Base-by-base conservation (phyloP, 23 tunicate genomes). In the Phallusia fumigata region DNA sequence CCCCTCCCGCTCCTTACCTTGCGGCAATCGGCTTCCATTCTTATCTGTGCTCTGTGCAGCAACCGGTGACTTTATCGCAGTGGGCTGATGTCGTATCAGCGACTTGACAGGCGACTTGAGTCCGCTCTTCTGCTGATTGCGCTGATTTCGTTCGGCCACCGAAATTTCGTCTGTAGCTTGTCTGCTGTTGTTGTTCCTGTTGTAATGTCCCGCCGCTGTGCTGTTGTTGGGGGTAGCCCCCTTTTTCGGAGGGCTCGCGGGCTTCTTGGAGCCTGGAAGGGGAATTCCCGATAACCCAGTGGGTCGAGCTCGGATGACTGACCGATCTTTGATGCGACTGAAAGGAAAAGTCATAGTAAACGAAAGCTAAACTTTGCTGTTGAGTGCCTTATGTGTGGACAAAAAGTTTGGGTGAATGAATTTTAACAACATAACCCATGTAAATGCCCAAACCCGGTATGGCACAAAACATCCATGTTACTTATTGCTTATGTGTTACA, bases 211-310 rank as follows among this genome's bases (percentile, higher is more conserved):
- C 50, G 53, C 52, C 11, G 77, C 3, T 12, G 52, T 26, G 30
- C 65, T 82, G 31, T 3, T 18, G 32, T 75, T 32, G 5, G 21
- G 26, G n/a, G 73, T 2, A 10, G 34, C 36, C 18, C 65, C 65
- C 36, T 79, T 79, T 19, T 33, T 6, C 8, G 13, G 74, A 80
- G 22, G 36, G 31, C 33, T 74, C 2, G 83, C 73, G 3, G 88
- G 82, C 73, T 92, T 92, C 80, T 92, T 92, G 44, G 79, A 24
- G 0, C 91, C 91, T 13, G 97, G 97, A 30, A 79, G 75, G 34
- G 97, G 97, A 35, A 92, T 92, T 11, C 97, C 97, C 24, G 97
- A 81, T 19, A 79, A 79, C 19, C 47, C 85, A 47, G 32, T 36
- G 35, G 89, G 91, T 12, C 91, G 82, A 2, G 84, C 84, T 30